Percentiles rank a stretch among this genome's conserved stretches.
Conservation (phyloP, 2,797 vertebrate genomes). For the Tachyglossus aculeatus region DNA sequence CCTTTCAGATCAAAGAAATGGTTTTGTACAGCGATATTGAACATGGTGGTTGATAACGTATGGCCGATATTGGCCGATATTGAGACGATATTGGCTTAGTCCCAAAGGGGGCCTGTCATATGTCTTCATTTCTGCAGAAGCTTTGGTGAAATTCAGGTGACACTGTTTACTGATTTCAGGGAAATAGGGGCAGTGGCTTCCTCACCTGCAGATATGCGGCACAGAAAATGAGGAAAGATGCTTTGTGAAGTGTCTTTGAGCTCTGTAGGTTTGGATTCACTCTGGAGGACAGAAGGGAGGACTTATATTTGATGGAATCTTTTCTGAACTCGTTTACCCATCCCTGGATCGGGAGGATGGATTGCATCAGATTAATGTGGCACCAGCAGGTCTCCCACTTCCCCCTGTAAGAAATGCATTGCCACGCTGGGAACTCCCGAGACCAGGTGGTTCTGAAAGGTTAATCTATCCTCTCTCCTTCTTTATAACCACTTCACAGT, state of each 20-base stretch:
- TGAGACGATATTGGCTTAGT: neutral
- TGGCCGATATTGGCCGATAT: too few species aligned
- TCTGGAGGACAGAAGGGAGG: slow-evolving; percentile 43
- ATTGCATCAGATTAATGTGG: slow-evolving; percentile 56
- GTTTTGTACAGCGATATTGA: neutral
- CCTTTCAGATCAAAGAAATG: neutral
- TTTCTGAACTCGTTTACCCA: slow-evolving; percentile 56
- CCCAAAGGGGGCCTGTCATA: neutral
- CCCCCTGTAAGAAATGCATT: slow-evolving; percentile 58
- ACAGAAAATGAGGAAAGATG: neutral
- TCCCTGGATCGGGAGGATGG: slow-evolving; percentile 45
- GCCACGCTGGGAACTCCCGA: slow-evolving; percentile 48
- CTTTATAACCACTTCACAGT: slow-evolving; percentile 28
- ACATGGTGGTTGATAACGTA: neutral
- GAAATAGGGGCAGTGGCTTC: neutral
- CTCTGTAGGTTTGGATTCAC: slow-evolving; percentile 33
- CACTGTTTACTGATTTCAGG: neutral
- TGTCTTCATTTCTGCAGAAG: neutral
- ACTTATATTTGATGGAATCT: slow-evolving; percentile 56
- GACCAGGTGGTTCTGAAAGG: slow-evolving; percentile 52
- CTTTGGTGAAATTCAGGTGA: neutral
- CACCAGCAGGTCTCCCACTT: slow-evolving; percentile 43
- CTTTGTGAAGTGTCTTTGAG: slow-evolving; percentile 50
- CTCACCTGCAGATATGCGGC: neutral
- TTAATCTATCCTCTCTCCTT: slow-evolving; percentile 56